Conservation (phyloP, 2,113 vertebrate genomes). For the Chloropsis hardwickii region DNA sequence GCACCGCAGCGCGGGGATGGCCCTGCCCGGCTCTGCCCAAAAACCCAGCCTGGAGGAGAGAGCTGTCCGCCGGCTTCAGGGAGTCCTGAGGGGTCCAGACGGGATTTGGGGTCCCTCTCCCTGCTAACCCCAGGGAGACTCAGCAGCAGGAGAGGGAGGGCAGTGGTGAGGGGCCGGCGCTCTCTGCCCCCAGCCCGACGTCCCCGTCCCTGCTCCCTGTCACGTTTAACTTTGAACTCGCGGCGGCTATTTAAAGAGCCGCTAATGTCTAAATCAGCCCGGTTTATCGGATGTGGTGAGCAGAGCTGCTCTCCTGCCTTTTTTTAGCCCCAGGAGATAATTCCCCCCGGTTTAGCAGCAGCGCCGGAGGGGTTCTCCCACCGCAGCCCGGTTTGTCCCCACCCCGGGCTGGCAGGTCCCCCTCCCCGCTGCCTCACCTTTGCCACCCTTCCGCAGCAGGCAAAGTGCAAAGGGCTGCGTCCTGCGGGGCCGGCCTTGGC, state of each 20-base stretch:
- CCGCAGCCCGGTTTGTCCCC: background rate
- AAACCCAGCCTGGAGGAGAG: background rate
- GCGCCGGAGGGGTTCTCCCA: background rate
- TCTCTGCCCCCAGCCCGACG: background rate
- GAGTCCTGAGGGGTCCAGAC: background rate
- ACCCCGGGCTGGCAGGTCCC: background rate
- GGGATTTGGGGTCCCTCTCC: background rate
- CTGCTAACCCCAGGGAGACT: accelerated
- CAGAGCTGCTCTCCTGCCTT: background rate
- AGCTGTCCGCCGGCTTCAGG: accelerated
- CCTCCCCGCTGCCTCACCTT: background rate
- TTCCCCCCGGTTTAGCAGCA: background rate
- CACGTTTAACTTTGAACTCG: constrained; percentile 16
- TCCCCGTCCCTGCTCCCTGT: background rate
- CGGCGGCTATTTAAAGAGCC: background rate
- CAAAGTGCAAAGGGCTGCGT: constrained; percentile 48
- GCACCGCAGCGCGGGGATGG: accelerated
- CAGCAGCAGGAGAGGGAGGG: background rate
- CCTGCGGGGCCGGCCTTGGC: background rate
- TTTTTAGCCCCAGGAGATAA: constrained; percentile 13
- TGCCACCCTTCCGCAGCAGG: background rate
- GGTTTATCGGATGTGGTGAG: background rate
- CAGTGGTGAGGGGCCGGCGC: background rate
- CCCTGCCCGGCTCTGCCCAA: accelerated
- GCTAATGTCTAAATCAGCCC: background rate